Evolutionary conservation across 2,113 vertebrate species (phyloP).

Genomic region (Prolemur simus): DNA sequence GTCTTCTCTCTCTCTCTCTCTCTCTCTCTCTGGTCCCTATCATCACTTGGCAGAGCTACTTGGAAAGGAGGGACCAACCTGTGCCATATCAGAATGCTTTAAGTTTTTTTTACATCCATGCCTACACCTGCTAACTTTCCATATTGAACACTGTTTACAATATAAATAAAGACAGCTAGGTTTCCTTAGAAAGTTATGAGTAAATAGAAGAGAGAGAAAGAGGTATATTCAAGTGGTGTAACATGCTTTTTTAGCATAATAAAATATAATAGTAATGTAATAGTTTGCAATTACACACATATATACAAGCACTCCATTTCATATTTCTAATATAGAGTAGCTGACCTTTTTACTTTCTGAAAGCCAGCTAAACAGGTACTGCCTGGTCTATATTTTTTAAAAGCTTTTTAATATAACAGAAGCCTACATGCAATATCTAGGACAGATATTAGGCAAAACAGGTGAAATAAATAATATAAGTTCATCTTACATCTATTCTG

Average conservation of each 20-base stretch:
- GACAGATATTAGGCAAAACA: neutral
- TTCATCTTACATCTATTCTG: neutral
- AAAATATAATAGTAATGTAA: neutral
- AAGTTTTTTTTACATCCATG: neutral
- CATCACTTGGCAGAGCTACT: neutral
- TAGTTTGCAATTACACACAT: neutral
- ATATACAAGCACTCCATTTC: neutral
- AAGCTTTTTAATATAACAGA: neutral
- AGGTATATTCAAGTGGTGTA: neutral
- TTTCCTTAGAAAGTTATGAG: neutral
- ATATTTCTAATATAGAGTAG: neutral
- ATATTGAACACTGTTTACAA: neutral
- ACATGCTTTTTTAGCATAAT: neutral
- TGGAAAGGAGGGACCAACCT: neutral
- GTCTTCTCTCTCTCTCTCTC: neutral
- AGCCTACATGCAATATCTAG: neutral
- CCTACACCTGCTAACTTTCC: neutral
- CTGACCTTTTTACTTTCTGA: neutral
- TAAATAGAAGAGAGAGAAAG: neutral
- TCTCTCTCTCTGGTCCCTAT: neutral
- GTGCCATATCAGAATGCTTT: neutral
- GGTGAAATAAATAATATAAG: slow-evolving; percentile 32
- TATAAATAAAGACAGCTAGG: neutral
- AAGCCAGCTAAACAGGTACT: neutral
- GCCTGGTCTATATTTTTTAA: neutral